These are phyloP conservation scores for Muntiacus muntjak DNA, from an alignment of 2,113 vertebrate species.

Conservation along the genomic window DNA sequence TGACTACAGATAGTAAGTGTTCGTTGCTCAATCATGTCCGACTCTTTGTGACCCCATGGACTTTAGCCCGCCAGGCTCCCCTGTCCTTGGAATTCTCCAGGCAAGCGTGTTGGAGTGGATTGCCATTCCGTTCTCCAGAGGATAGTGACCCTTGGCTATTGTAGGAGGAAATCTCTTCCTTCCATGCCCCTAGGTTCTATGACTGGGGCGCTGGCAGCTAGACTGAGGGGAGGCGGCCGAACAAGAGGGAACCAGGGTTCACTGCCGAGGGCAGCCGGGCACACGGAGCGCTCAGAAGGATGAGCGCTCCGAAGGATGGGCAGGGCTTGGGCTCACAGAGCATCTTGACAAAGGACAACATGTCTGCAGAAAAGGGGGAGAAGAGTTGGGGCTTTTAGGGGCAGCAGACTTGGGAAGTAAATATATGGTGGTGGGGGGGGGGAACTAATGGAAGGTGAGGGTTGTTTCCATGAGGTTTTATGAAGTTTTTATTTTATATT, in stretches of 20 bases:
- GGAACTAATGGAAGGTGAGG: not conserved
- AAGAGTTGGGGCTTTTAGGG: not conserved
- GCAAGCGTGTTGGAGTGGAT: not conserved
- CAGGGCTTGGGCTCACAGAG: not conserved
- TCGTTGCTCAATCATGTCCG: accelerated
- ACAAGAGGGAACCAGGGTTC: not conserved
- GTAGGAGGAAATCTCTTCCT: not conserved
- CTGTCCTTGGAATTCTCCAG: not conserved
- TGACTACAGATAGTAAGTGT: not conserved
- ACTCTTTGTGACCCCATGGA: not conserved
- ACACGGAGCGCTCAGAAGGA: not conserved
- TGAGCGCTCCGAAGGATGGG: not conserved
- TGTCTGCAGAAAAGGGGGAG: not conserved
- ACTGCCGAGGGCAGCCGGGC: not conserved
- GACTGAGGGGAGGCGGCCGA: not conserved
- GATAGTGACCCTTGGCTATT: not conserved
- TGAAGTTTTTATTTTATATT: not conserved
- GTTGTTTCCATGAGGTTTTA: not conserved
- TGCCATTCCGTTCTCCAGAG: not conserved
- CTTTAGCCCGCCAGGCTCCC: not conserved
- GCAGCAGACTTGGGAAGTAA: not conserved
- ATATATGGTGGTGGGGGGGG: not conserved
- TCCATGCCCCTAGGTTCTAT: not conserved
- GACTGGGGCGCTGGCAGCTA: not conserved
- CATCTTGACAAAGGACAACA: not conserved